phyloP scores from a whole-genome alignment of 2,113 vertebrate genomes.

The Saccopteryx bilineata region DNA sequence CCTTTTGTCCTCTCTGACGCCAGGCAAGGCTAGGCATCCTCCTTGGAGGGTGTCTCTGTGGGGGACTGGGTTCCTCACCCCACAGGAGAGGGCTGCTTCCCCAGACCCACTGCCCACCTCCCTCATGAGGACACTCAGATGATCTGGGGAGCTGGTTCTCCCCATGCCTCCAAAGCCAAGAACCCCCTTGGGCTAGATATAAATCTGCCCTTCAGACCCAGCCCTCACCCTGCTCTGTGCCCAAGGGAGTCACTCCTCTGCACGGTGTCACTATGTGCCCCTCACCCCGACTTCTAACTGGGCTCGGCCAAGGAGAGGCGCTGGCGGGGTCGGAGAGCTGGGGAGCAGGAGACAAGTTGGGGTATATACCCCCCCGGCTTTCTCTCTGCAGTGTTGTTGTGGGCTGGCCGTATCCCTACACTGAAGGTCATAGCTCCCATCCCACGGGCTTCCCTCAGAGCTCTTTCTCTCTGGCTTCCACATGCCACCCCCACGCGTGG shows the following conservation, averaged over 20 bases:
- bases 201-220: neutral
- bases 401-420: neutral
- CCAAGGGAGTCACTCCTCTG: neutral
- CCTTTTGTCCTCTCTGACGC: neutral
- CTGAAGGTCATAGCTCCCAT: neutral
- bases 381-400: neutral
- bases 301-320: neutral
- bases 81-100: neutral
- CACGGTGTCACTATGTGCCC: neutral
- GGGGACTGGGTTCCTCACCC: neutral
- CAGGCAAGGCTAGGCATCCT: neutral
- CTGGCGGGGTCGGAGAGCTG: neutral
- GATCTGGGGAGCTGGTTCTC: neutral
- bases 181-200: neutral
- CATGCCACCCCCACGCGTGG: neutral
- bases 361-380: neutral
- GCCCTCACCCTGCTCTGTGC: neutral
- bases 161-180: neutral
- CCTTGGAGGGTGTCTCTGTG: neutral
- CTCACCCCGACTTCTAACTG: neutral
- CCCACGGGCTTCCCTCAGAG: neutral
- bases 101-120: neutral
- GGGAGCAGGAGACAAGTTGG: neutral
- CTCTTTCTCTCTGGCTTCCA: neutral
- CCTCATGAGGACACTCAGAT: neutral